These are phyloP conservation scores for Lemur catta DNA, from an alignment of 2,797 vertebrate genomes.

Conservation along the genomic window DNA sequence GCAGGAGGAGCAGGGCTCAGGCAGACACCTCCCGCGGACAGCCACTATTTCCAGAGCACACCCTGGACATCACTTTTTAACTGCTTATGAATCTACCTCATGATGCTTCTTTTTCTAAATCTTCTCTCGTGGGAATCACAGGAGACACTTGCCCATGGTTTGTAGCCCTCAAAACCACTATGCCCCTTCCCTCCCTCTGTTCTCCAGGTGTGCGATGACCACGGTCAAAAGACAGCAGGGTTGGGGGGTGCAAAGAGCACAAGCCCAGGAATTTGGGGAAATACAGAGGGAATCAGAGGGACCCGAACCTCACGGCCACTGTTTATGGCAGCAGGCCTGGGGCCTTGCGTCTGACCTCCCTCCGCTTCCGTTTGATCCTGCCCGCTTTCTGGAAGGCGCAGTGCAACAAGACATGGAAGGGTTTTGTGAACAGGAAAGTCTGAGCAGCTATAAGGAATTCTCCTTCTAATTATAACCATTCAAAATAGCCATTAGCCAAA, in stretches of 20 bases:
- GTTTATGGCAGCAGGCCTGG: accelerated
- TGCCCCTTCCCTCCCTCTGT: neutral
- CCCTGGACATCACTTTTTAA: neutral
- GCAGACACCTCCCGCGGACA: accelerated
- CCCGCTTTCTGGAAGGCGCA: neutral
- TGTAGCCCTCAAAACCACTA: accelerated
- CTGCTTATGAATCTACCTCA: no score
- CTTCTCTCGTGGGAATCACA: neutral
- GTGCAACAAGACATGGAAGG: neutral
- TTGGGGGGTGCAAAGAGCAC: accelerated
- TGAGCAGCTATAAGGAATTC: neutral
- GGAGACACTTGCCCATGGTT: neutral
- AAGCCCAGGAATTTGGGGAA: neutral
- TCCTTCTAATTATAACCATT: neutral
- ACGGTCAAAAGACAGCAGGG: neutral
- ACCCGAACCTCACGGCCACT: neutral
- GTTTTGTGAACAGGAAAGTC: neutral
- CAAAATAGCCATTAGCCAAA: neutral
- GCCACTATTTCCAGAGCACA: neutral
- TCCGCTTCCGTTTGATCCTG: neutral
- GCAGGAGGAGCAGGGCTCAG: neutral
- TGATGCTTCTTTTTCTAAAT: neutral
- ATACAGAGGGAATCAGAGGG: accelerated
- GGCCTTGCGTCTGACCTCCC: neutral
- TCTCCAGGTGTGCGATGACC: neutral